Evolutionary conservation across 2,797 vertebrate species (phyloP).

Genomic region (Gymnothorax javanicus): DNA sequence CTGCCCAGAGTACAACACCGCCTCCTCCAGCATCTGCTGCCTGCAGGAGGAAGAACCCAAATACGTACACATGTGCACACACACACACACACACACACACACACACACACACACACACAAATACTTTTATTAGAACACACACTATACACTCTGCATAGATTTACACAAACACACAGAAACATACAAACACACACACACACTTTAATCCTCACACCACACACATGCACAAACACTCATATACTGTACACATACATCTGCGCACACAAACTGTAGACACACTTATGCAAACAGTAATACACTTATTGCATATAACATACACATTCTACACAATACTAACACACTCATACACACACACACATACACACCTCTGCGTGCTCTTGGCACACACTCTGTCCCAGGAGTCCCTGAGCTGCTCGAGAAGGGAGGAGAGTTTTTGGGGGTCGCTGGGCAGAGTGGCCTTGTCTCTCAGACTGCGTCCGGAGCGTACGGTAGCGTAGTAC

Average conservation of each 20-base stretch:
- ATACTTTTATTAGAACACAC: too few species aligned
- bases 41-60: constrained; percentile 59
- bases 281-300: background rate
- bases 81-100: constrained; percentile 8
- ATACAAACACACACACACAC: background rate
- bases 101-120: background rate
- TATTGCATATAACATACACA: background rate
- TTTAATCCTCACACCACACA: background rate
- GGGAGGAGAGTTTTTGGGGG: constrained; percentile 88
- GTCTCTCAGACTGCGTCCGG: constrained; percentile 90
- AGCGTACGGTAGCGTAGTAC: constrained; percentile 95
- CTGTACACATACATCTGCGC: background rate
- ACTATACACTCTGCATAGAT: background rate
- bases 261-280: background rate
- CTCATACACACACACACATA: background rate
- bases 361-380: constrained; percentile 94
- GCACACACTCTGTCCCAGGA: constrained; percentile 99
- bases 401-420: constrained; percentile 94
- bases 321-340: background rate
- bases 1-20: constrained; percentile 94
- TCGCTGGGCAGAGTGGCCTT: constrained; percentile 88
- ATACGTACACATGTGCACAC: background rate
- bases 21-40: constrained; percentile 97
- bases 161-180: background rate
- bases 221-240: background rate